Evolutionary conservation across 2,888 invertebrate species (phyloP), one percentile per base, ranked within the genome.

Genomic region (Pherbina coryleti): DNA sequence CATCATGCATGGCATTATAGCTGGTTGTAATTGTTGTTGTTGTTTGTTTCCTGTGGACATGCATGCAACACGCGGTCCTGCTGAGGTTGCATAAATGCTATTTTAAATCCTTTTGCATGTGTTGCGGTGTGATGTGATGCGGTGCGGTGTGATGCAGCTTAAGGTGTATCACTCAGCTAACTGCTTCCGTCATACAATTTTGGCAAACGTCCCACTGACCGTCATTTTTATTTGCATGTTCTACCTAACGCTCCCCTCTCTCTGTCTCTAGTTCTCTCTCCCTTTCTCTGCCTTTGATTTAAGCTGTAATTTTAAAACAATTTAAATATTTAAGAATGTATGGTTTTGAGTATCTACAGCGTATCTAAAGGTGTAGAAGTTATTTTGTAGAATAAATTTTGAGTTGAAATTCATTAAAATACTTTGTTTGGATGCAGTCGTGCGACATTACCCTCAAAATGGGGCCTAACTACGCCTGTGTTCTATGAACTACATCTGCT

Each of bases 71-170:
- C 60, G 60, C 28, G 60, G 22, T 22, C 19, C 19, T 9, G 28
- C 25, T 62, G 62, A 25, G 17, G 62, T 28, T 28, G 62, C 28
- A 28, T 37, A 28, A 64, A 31, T 34, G 34, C 9, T 34, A 64
- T 34, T 64, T 64, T 34, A 64, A 64, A 64, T 64, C 37, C 64
- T 64, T 31, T 28, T 62, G 17, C 17, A 31, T 64, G 28, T n/a
- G n/a, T 8, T 34, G 31, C 17, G 28, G 31, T 28, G 17, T 28
- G 3, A 60, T 22, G 28, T 25, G 7, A 22, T 25, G 22, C 22
- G 57, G 25, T 28, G 7, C 14, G 2, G 0, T 28, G 7, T 4
- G 2, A 0, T 28, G 22, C 19, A 9, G 8, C 19, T 28, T 17
- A 25, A 60, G 28, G 25, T 55, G 25, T 19, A 22, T 2, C 2